Conservation (phyloP, 2,888 invertebrate species). For the Ephialtes manifestator region DNA sequence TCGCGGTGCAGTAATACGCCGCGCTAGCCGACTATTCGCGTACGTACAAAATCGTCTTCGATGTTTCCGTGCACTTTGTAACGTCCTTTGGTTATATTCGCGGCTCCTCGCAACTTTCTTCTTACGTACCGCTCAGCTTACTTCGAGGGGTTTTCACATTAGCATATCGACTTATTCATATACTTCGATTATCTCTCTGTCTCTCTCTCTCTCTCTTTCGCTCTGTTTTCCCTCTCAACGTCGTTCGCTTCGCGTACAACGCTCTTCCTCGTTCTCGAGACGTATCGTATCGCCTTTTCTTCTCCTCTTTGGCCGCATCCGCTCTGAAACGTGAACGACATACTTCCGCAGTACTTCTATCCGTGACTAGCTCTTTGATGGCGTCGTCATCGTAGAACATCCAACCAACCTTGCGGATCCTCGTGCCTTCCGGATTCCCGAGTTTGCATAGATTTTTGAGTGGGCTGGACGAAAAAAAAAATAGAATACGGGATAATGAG, state of each 20-base stretch:
- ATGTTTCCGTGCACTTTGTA: slow-evolving; percentile 72
- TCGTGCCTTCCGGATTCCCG: slow-evolving; percentile 18
- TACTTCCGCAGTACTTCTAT: slow-evolving; percentile 64
- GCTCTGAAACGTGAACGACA: slow-evolving; percentile 61
- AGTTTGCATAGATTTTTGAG: slow-evolving; percentile 13
- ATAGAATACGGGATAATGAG: not conserved
- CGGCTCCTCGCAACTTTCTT: slow-evolving; percentile 78
- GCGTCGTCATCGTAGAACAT: slow-evolving; percentile 53
- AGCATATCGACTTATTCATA: slow-evolving; percentile 85
- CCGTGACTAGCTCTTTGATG: slow-evolving; percentile 65
- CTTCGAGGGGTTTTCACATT: slow-evolving; percentile 81
- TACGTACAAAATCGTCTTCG: slow-evolving; percentile 50
- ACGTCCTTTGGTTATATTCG: slow-evolving; percentile 62
- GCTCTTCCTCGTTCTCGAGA: slow-evolving; percentile 39
- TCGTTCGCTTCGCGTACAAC: slow-evolving; percentile 28
- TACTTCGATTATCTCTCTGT: slow-evolving; percentile 74
- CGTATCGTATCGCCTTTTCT: slow-evolving; percentile 43
- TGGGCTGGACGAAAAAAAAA: not conserved
- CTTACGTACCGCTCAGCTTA: slow-evolving; percentile 77
- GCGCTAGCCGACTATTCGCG: not conserved
- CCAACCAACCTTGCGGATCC: slow-evolving; percentile 2
- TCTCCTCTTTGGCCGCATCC: slow-evolving; percentile 42
- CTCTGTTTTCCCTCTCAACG: slow-evolving; percentile 13
- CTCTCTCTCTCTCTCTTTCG: slow-evolving; percentile 42
- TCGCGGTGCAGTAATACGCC: slow-evolving; percentile 27